Conservation (phyloP, 1,140 invertebrate genomes). For the Arion vulgaris region DNA sequence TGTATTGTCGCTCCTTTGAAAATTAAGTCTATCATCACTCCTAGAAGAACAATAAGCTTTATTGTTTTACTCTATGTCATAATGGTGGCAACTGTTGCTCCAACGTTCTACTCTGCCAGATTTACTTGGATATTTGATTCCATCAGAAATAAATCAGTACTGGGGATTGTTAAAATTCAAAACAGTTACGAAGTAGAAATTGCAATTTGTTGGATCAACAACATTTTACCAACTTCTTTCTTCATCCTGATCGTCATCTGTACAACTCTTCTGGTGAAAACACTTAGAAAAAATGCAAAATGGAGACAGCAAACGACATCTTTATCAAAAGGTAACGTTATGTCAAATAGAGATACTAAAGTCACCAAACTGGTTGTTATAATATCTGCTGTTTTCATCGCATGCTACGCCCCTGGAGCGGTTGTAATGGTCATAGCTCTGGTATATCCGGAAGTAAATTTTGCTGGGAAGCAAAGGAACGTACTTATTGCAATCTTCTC, state of each 20-base stretch:
- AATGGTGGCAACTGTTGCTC: neutral
- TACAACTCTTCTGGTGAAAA: neutral
- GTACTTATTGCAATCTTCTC: neutral
- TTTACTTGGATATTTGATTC: neutral
- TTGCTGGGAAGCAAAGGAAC: neutral
- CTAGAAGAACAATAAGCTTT: neutral
- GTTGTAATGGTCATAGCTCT: neutral
- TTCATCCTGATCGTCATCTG: neutral
- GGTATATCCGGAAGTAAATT: neutral
- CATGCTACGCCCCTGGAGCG: neutral
- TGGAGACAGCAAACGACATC: neutral
- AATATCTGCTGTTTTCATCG: neutral
- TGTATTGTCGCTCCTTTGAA: slow-evolving; percentile 5
- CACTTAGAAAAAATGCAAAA: neutral
- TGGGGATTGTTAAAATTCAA: neutral
- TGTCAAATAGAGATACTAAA: neutral
- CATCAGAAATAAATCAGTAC: neutral
- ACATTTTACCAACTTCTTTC: neutral
- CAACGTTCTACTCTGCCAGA: neutral
- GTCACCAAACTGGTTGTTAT: neutral
- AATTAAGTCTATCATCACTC: slow-evolving; percentile 1
- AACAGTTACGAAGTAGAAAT: neutral
- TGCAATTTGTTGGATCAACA: neutral
- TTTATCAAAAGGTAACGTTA: neutral
- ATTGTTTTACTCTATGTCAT: neutral